Conservation (phyloP, 2,888 invertebrate species). For the Eucera pruinosa region DNA sequence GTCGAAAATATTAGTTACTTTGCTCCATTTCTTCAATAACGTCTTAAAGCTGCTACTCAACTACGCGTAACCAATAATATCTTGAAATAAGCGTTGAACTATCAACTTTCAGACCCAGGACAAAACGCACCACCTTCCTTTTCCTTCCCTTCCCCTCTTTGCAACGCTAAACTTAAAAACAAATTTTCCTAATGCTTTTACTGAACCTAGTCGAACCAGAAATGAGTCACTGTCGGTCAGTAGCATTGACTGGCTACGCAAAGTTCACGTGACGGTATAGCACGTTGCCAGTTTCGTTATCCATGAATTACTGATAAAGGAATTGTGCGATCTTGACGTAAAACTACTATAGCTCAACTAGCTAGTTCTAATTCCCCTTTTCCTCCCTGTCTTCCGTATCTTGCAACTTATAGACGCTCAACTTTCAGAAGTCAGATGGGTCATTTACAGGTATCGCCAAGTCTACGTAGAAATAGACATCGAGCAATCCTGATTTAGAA, state of each 20-base stretch:
- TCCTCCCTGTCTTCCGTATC: not conserved
- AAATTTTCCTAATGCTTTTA: not conserved
- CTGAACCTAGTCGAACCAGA: not conserved
- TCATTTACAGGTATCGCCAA: constrained; percentile 50
- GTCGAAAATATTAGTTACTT: too few relatives aligned
- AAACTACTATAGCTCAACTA: constrained; percentile 40
- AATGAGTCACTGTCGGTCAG: constrained; percentile 54
- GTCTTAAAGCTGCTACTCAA: too few relatives aligned
- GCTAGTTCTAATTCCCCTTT: not conserved
- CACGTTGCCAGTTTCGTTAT: constrained; percentile 15
- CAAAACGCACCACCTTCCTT: too few relatives aligned
- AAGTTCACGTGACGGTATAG: constrained; percentile 45
- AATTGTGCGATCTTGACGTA: constrained; percentile 46
- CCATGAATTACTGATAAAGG: constrained; percentile 63
- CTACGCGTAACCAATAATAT: too few relatives aligned
- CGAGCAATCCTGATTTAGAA: constrained; percentile 55
- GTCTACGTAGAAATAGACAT: constrained; percentile 55
- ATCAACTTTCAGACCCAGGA: too few relatives aligned
- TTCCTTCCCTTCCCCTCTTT: too few relatives aligned
- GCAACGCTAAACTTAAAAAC: too few relatives aligned
- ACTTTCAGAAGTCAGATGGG: constrained; percentile 26
- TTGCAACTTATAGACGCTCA: constrained; percentile 20
- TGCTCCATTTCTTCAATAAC: too few relatives aligned
- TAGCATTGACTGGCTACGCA: constrained; percentile 56
- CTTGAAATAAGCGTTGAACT: too few relatives aligned